Evolutionary conservation across 2,797 vertebrate genomes (phyloP).

Genomic region (Typhlichthys subterraneus): DNA sequence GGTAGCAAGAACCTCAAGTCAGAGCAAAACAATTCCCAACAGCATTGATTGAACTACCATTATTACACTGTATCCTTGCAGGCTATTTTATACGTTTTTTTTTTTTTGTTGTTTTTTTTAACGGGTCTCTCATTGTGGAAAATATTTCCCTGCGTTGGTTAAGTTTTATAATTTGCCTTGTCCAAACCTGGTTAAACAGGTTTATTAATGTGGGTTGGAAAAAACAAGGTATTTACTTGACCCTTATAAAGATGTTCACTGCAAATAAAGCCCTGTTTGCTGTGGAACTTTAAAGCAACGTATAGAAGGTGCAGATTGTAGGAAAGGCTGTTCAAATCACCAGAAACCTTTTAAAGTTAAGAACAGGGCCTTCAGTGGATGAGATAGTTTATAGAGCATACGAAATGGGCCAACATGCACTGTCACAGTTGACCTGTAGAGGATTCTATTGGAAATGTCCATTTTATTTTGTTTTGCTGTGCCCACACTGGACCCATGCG

Average conservation of each 20-base stretch:
- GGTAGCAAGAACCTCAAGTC: constrained; percentile 9
- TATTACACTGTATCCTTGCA: too few relatives aligned
- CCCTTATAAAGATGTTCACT: constrained; percentile 53
- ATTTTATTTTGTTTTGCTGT: too few relatives aligned
- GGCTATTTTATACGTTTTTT: too few relatives aligned
- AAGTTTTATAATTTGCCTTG: too few relatives aligned
- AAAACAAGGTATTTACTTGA: background rate
- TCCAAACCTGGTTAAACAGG: too few relatives aligned
- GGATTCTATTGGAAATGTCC: background rate
- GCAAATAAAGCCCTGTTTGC: constrained; percentile 58
- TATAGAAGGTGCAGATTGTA: constrained; percentile 29
- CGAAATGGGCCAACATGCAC: constrained; percentile 54
- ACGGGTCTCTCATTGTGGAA: background rate
- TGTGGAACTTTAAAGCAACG: constrained; percentile 34
- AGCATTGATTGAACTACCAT: too few relatives aligned
- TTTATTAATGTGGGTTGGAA: too few relatives aligned
- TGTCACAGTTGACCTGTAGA: constrained; percentile 44
- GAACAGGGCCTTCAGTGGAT: constrained; percentile 61
- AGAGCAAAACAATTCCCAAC: too few relatives aligned
- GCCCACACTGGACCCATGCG: too few relatives aligned
- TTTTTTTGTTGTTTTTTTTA: background rate
- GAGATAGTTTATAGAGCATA: constrained; percentile 51
- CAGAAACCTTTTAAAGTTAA: too few relatives aligned
- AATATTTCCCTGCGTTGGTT: too few relatives aligned
- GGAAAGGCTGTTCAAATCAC: constrained; percentile 36